A percentile compares a stretch with the other conserved stretches of the same genome.
Conservation (phyloP, 2,113 vertebrate genomes). For the Litocranius walleri region DNA sequence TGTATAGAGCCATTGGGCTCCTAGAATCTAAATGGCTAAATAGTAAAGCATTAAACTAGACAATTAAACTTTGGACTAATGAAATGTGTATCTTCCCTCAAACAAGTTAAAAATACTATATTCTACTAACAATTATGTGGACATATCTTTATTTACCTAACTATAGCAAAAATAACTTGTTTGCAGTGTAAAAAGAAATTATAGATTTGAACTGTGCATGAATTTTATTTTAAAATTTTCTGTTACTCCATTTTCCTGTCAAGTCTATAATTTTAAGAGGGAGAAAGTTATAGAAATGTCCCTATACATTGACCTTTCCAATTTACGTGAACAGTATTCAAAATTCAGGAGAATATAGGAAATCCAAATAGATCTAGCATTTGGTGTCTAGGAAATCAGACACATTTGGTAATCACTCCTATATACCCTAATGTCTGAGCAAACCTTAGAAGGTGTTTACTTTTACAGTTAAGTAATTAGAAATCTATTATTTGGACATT, state of each 20-base stretch:
- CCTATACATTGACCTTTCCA: slow-evolving; percentile 73
- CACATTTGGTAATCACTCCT: slow-evolving; percentile 72
- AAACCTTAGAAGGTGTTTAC: slow-evolving; percentile 58
- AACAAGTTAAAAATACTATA: slow-evolving; percentile 25
- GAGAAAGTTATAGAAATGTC: slow-evolving; percentile 69
- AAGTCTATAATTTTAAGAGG: slow-evolving; percentile 67
- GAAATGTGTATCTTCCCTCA: slow-evolving; percentile 63
- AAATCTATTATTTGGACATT: slow-evolving; percentile 37
- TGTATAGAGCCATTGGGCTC: not conserved
- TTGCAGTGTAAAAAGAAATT: not conserved
- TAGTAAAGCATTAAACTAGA: slow-evolving; percentile 45
- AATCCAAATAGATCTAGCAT: slow-evolving; percentile 76
- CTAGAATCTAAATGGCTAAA: slow-evolving; percentile 29
- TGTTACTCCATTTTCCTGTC: slow-evolving; percentile 47
- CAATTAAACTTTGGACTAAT: slow-evolving; percentile 62
- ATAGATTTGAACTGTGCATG: not conserved
- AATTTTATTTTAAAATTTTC: slow-evolving; percentile 56
- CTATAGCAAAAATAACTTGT: not conserved
- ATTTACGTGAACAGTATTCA: slow-evolving; percentile 77
- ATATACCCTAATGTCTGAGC: slow-evolving; percentile 58
- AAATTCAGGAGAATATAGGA: slow-evolving; percentile 79
- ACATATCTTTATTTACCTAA: slow-evolving; percentile 35
- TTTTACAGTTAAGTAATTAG: slow-evolving; percentile 42
- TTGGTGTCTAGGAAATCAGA: slow-evolving; percentile 77
- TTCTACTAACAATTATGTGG: not conserved